Conservation (phyloP, 2,888 invertebrate genomes). For the Tridacna crocea region DNA sequence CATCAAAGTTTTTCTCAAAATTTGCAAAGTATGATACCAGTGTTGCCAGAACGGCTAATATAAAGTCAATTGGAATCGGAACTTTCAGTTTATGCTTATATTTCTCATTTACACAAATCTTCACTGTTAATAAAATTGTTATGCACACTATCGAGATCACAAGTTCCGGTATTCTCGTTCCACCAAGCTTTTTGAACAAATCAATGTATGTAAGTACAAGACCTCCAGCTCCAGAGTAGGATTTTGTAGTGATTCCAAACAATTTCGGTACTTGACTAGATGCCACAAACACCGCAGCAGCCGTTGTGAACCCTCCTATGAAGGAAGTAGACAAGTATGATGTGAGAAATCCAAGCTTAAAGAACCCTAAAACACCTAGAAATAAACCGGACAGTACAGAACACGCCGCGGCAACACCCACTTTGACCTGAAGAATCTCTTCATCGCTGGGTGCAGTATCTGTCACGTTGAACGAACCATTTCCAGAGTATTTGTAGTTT, state of each 20-base stretch:
- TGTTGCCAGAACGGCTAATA: conserved; percentile 74
- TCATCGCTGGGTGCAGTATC: conserved; percentile 38
- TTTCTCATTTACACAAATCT: conserved; percentile 72
- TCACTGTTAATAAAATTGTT: conserved; percentile 86
- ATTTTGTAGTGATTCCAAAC: conserved; percentile 55
- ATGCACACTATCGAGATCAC: conserved; percentile 89
- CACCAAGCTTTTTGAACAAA: conserved; percentile 86
- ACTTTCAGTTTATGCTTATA: conserved; percentile 71
- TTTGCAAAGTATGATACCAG: conserved; percentile 71
- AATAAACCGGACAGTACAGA: conserved; percentile 61
- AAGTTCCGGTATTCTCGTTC: conserved; percentile 89
- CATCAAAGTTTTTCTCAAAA: conserved; percentile 55
- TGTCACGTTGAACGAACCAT: conserved; percentile 1
- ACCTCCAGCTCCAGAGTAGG: conserved; percentile 61
- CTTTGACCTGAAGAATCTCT: conserved; percentile 42
- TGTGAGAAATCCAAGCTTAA: conserved; percentile 71
- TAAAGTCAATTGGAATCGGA: conserved; percentile 81
- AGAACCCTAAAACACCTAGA: conserved; percentile 62
- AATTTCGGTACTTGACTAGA: conserved; percentile 68
- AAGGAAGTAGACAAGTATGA: conserved; percentile 72
- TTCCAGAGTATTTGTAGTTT: background rate
- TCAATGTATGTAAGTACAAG: conserved; percentile 86
- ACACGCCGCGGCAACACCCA: conserved; percentile 43
- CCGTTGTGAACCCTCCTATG: conserved; percentile 73
- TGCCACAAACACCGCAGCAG: conserved; percentile 69